phyloP scores from a whole-genome alignment of 2,113 vertebrate genomes.

The Cynocephalus volans region DNA sequence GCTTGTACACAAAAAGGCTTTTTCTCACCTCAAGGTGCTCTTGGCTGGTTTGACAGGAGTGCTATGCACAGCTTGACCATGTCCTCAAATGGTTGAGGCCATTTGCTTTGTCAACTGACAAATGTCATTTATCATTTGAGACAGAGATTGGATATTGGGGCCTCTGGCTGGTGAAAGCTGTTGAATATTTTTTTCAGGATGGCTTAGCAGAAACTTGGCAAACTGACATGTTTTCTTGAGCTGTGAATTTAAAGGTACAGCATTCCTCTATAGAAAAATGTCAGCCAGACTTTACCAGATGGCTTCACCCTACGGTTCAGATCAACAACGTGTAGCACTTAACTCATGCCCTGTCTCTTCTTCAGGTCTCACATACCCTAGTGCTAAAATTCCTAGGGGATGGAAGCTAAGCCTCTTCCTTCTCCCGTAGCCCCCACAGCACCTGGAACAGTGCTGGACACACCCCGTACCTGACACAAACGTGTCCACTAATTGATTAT shows the following conservation, averaged over 20 bases:
- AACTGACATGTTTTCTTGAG: constrained; percentile 76
- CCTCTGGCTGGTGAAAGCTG: constrained; percentile 80
- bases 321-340: background rate
- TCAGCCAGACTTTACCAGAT: background rate
- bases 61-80: constrained; percentile 59
- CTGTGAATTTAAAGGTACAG: constrained; percentile 79
- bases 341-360: background rate
- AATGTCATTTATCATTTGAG: constrained; percentile 83
- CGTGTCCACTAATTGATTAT: background rate
- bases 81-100: constrained; percentile 74
- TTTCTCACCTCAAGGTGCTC: constrained; percentile 81
- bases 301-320: background rate
- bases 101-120: constrained; percentile 83
- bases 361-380: background rate
- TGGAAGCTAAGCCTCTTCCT: background rate
- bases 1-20: constrained; percentile 38
- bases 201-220: constrained; percentile 82
- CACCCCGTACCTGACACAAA: background rate
- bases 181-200: constrained; percentile 82
- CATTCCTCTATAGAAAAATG: constrained; percentile 36
- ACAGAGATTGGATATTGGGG: constrained; percentile 80
- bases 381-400: background rate
- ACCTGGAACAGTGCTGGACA: background rate
- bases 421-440: background rate
- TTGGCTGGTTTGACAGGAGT: constrained; percentile 14